Percentiles rank a stretch among this genome's conserved stretches.
Conservation (phyloP, 2,888 invertebrate genomes). For the Chromoteleia sp. region DNA sequence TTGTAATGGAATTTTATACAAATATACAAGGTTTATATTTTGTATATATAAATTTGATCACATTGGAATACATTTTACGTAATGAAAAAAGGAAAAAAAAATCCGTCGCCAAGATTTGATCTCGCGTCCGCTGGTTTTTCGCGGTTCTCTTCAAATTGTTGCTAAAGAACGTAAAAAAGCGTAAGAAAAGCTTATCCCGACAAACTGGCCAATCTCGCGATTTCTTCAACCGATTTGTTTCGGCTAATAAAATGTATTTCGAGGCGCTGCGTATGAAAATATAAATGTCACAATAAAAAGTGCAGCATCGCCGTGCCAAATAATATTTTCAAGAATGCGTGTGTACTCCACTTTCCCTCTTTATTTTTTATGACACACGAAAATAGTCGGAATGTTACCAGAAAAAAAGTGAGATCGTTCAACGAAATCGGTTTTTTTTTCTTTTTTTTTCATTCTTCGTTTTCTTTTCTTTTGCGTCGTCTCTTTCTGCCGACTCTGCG, state of each 20-base stretch:
- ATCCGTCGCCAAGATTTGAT: not conserved
- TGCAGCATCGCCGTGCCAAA: slow-evolving; percentile 46
- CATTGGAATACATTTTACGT: too few species aligned
- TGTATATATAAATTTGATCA: too few species aligned
- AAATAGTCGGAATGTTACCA: slow-evolving; percentile 38
- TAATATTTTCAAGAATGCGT: slow-evolving; percentile 34
- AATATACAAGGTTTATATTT: too few species aligned
- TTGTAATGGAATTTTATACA: too few species aligned
- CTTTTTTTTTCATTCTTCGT: not conserved
- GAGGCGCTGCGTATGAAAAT: slow-evolving; percentile 29
- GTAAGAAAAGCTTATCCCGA: too few species aligned
- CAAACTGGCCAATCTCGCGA: too few species aligned
- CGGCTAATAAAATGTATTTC: slow-evolving; percentile 44
- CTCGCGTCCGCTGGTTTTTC: not conserved
- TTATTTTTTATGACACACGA: slow-evolving; percentile 38
- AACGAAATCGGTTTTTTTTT: slow-evolving; percentile 9
- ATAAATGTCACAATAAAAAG: slow-evolving; percentile 51
- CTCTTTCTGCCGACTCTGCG: not conserved
- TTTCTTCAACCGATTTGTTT: not conserved
- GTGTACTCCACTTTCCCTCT: slow-evolving; percentile 9
- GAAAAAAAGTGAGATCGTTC: slow-evolving; percentile 35
- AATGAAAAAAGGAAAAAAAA: too few species aligned
- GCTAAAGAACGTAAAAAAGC: too few species aligned
- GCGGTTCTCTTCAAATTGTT: too few species aligned
- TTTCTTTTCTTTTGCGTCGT: not conserved